Evolutionary conservation across 2,888 invertebrate genomes (phyloP), one percentile per base, ranked within the genome.

Genomic region (Drosophila longiperda): DNA sequence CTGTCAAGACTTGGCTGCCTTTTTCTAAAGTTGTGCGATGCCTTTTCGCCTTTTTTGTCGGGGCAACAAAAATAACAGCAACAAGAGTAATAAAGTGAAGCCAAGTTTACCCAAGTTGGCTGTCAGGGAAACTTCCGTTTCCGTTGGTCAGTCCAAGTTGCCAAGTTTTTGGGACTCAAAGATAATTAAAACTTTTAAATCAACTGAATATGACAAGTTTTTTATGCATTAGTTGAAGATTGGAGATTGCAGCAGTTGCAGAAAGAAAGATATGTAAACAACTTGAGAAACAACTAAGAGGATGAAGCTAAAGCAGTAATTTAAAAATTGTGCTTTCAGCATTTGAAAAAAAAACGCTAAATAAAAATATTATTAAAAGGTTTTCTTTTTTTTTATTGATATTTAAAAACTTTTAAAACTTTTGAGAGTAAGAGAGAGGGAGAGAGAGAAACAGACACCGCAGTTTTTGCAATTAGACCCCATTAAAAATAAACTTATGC

Each of bases 101-200:
- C 12, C 4, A 61, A 62, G 63, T 67, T 58, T 62, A 59, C 33
- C 61, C 82, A 75, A 80, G 54, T 83, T 75, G 80, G 73, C 64
- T 77, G 81, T 65, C 84, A 77, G 68, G 78, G 81, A 69, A 77
- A 81, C 81, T 81, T 83, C 83, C 77, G 77, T 50, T 74, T 68
- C 67, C 80, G 71, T 61, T 80, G 64, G 70, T 48, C 73, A 50
- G 58, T 45, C 54, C 29, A 50, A 50, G 42, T 33, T 48, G 59
- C 55, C 40, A 45, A 42, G 32, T 66, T 60, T 83, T 58, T 80
- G 81, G 73, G 66, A 75, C 78, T 72, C 83, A 57, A 68, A 83
- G 87, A 90, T 87, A 90, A 87, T 90, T 87, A 90, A 87, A 87
- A 90, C 90, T 87, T 90, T 67, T 74, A 64, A 77, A 78, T 73